Conservation (phyloP, 1,140 invertebrate species). For the Brachystomella parvula region DNA sequence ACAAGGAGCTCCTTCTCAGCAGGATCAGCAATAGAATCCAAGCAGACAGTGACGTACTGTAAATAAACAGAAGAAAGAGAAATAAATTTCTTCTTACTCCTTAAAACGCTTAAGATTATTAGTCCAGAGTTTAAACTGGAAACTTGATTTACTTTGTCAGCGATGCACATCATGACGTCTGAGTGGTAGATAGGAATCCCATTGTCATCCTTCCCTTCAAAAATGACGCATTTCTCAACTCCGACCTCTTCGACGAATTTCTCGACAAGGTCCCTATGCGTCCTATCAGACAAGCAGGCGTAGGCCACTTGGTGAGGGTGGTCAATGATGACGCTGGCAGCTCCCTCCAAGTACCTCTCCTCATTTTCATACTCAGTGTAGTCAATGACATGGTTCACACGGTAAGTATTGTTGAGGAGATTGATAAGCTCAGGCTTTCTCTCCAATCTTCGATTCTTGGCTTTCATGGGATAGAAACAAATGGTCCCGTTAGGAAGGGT, state of each 20-base stretch:
- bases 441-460: conserved; percentile 29
- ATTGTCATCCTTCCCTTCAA: conserved; percentile 20
- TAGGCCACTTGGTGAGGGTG: conserved; percentile 29
- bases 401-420: conserved; percentile 12
- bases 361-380: conserved; percentile 27
- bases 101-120: too few relatives aligned
- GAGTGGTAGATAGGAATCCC: conserved; percentile 37
- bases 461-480: conserved; percentile 34
- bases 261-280: conserved; percentile 27
- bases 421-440: conserved; percentile 17
- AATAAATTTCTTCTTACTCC: too few relatives aligned
- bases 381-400: conserved; percentile 20
- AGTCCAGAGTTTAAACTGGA: too few relatives aligned
- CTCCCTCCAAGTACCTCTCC: conserved; percentile 36
- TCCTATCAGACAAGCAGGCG: conserved; percentile 26
- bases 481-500: conserved; percentile 25
- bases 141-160: too few relatives aligned
- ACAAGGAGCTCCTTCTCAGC: conserved; percentile 15
- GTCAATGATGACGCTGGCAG: conserved; percentile 37
- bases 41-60: conserved; percentile 33
- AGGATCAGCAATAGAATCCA: conserved; percentile 28
- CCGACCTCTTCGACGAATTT: conserved; percentile 22
- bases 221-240: conserved; percentile 23
- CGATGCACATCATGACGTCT: conserved; percentile 39
- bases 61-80: too few relatives aligned